A percentile compares a stretch with the other conserved stretches of the same genome.
These are phyloP conservation scores for Coranthus polyacanthus DNA, from an alignment of 2,797 vertebrate genomes.

Conservation along the genomic window DNA sequence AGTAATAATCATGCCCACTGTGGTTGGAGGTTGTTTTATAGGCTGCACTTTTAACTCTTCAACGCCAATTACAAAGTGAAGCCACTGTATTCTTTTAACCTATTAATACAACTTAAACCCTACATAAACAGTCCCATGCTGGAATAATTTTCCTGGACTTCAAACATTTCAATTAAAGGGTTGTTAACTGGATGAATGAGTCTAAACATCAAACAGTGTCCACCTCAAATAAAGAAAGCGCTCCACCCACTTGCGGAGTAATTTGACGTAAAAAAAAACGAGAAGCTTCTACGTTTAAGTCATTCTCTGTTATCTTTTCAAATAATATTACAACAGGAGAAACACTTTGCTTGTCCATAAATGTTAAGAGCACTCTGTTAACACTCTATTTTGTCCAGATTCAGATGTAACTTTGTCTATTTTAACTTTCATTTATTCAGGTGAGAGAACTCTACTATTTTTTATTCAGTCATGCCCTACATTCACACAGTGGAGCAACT, in stretches of 20 bases:
- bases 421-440: slow-evolving; percentile 26
- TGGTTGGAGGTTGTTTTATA: slow-evolving; percentile 43
- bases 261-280: slow-evolving; percentile 23
- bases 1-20: slow-evolving; percentile 36
- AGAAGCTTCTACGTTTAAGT: neutral
- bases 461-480: slow-evolving; percentile 23
- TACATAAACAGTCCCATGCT: slow-evolving; percentile 10
- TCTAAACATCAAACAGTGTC: slow-evolving; percentile 36
- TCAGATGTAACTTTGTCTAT: slow-evolving; percentile 11
- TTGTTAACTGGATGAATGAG: slow-evolving; percentile 27
- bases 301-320: no score
- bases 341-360: slow-evolving; percentile 17
- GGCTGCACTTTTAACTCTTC: slow-evolving; percentile 19
- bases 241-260: neutral
- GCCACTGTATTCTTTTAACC: slow-evolving; percentile 8
- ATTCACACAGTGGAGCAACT: slow-evolving; percentile 31
- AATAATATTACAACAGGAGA: slow-evolving; percentile 7
- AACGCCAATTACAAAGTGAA: slow-evolving; percentile 52
- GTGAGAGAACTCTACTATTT: slow-evolving; percentile 2
- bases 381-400: neutral
- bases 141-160: slow-evolving; percentile 35
- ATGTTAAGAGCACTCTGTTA: slow-evolving; percentile 14
- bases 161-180: slow-evolving; percentile 41
- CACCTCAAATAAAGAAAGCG: neutral
- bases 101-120: slow-evolving; percentile 32